These are phyloP conservation scores for Drosophila bocqueti DNA, from an alignment of 1,140 invertebrate genomes.

Conservation along the genomic window DNA sequence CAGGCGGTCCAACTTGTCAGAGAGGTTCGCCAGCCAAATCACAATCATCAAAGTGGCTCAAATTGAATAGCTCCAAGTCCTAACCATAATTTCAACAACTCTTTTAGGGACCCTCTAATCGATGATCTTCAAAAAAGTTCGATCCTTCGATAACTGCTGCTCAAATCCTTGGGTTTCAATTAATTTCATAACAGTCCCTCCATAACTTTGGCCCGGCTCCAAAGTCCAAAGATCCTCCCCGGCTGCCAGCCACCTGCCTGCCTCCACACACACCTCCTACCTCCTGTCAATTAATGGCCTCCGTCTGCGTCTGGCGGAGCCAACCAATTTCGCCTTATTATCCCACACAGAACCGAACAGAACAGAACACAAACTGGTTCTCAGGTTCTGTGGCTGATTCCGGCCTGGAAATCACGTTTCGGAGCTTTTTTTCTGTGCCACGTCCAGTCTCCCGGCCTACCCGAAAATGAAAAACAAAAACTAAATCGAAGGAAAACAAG, in stretches of 20 bases:
- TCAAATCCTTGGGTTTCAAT: slow-evolving; percentile 20
- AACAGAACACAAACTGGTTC: slow-evolving; percentile 34
- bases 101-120: slow-evolving; percentile 17
- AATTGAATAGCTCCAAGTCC: slow-evolving; percentile 26
- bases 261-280: slow-evolving; percentile 44
- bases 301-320: slow-evolving; percentile 30
- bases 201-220: slow-evolving; percentile 15
- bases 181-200: slow-evolving; percentile 34
- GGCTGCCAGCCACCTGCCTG: slow-evolving; percentile 36
- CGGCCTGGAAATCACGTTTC: slow-evolving; percentile 51
- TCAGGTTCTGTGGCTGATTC: slow-evolving; percentile 52
- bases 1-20: slow-evolving; percentile 21
- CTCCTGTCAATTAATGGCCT: slow-evolving; percentile 62
- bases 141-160: slow-evolving; percentile 8
- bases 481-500: slow-evolving; percentile 4
- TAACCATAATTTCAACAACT: slow-evolving; percentile 38
- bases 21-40: slow-evolving; percentile 13
- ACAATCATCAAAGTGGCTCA: slow-evolving; percentile 30
- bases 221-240: slow-evolving; percentile 40
- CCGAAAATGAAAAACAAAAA: slow-evolving; percentile 12
- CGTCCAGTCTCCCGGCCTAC: slow-evolving; percentile 34
- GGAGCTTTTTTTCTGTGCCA: slow-evolving; percentile 31
- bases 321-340: slow-evolving; percentile 71
- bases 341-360: slow-evolving; percentile 61
- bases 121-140: slow-evolving; percentile 27